Base-by-base conservation (phyloP, 2,888 invertebrate species). In the Sacculina carcini region DNA sequence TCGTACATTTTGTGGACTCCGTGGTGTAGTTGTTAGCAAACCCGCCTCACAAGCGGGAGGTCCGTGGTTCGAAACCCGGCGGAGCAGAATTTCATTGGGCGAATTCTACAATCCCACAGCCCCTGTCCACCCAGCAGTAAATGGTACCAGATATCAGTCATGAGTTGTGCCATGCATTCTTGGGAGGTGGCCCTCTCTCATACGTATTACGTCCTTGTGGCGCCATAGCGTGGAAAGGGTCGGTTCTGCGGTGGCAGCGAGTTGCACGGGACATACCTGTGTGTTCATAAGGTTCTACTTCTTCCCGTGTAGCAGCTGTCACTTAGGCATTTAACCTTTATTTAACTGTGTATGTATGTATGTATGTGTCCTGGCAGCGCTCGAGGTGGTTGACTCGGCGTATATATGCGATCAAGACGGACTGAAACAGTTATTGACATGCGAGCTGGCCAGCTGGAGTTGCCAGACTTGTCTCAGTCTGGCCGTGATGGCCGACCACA, bases 161-260 rank as follows among this genome's bases (percentile, higher is more conserved):
- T n/a, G n/a, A n/a, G n/a, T n/a, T n/a, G n/a, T n/a, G n/a, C n/a
- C n/a, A 64, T 75, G 98, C n/a, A 87, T 89, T 56, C 72, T 98
- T 50, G 96, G 96, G 0, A 92, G 94, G 3, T 80, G 87, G 1
- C 92, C 92, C 48, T 89, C 90, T 67, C 90, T 94, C 67, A 74
- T 87, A 47, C 82, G 85, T n/a, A 71, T 94, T 38, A 70, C 94
- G 16, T 85, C 87, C 2, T 87, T 85, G 67, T 84, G 87, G 1
- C 86, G 87, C 65, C 87, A 89, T 60, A 96, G 98, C 72, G 86
- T 92, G 51, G 83, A 98, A 53, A 73, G 98, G 48, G 92, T 92
- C 16, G 96, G 98, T 69, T 73, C 98, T 50, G 98, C 98, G 98
- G 94, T 98, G 85, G 98, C 96, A 5, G 96, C 94, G 1, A 73